Conservation (phyloP, 30 jellyfish, hydroid and myxozoan species). For the Sanderia malayensis region DNA sequence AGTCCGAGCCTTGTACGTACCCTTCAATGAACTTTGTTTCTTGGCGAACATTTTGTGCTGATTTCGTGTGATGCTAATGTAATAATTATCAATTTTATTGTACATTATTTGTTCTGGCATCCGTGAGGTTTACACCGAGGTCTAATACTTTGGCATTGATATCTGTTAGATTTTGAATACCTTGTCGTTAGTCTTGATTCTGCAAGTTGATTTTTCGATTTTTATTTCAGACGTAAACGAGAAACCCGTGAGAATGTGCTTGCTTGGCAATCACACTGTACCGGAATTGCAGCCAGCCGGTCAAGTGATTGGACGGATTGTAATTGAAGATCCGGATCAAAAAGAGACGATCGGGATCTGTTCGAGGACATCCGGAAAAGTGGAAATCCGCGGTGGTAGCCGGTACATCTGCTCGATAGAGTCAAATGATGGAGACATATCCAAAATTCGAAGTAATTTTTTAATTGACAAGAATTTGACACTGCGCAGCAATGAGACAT, state of each 20-base stretch:
- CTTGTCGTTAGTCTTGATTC: no score
- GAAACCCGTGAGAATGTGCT: conserved; percentile 49
- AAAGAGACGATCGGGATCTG: conserved; percentile 47
- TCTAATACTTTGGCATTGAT: no score
- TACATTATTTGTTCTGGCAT: not conserved
- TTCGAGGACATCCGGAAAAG: conserved; percentile 16
- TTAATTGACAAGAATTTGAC: conserved; percentile 19
- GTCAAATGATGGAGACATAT: conserved; percentile 22
- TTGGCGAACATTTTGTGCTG: no score
- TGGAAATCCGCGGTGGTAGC: not conserved
- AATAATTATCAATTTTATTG: not conserved
- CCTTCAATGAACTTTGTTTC: no score
- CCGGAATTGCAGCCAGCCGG: conserved; percentile 27
- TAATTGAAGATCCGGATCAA: conserved; percentile 66
- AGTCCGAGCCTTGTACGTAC: no score
- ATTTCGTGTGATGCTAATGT: no score
- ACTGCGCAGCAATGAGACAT: conserved; percentile 36
- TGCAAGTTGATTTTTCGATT: no score
- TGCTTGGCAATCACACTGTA: conserved; percentile 38
- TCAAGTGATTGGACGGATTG: conserved; percentile 51
- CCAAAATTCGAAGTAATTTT: conserved; percentile 9
- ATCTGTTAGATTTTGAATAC: no score
- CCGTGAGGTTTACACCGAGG: no score
- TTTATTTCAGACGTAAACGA: conserved; percentile 52
- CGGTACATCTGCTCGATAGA: conserved; percentile 39